Conservation (phyloP, 2,888 invertebrate species). For the Helleia helle region DNA sequence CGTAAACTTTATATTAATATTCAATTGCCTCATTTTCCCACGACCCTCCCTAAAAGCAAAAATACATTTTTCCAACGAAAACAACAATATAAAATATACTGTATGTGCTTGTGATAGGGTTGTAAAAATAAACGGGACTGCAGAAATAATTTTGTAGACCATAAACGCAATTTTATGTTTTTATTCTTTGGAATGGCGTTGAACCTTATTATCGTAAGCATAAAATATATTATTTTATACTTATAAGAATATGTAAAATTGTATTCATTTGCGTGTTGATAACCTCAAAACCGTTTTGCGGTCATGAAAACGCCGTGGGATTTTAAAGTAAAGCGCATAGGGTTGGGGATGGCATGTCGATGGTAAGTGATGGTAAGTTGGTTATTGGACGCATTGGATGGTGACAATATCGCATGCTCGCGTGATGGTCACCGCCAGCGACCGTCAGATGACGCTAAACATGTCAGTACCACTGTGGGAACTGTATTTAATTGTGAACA, state of each 20-base stretch:
- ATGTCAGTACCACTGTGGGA: constrained; percentile 19
- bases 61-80: constrained; percentile 9
- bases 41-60: constrained; percentile 37
- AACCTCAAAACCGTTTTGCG: background rate
- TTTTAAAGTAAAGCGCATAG: constrained; percentile 9
- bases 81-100: constrained; percentile 10
- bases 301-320: background rate
- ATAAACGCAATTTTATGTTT: too few relatives aligned
- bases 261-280: background rate
- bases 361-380: background rate
- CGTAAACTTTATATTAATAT: constrained; percentile 50
- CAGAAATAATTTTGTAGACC: background rate
- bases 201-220: background rate
- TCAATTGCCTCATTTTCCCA: constrained; percentile 63
- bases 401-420: constrained; percentile 52
- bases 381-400: constrained; percentile 32
- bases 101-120: background rate
- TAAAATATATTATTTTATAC: background rate
- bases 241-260: constrained; percentile 13
- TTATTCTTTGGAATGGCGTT: background rate
- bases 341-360: constrained; percentile 18
- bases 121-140: background rate
- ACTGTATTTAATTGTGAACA: background rate
- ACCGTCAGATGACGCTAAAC: constrained; percentile 49
- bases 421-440: constrained; percentile 48